phyloP scores from a whole-genome alignment of 2,113 vertebrate genomes.

The Dermatemys mawii region DNA sequence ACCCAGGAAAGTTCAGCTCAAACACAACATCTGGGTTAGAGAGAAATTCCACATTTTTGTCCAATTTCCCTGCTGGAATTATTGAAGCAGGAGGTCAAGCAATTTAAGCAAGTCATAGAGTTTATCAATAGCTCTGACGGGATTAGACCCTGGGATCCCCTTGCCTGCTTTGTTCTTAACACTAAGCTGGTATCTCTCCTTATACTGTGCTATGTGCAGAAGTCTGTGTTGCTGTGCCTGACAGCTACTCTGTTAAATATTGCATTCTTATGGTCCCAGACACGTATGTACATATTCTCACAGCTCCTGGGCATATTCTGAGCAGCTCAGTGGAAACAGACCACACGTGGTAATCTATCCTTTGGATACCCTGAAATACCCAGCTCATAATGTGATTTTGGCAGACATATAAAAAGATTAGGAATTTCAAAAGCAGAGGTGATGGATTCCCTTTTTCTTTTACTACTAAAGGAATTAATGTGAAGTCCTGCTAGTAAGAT shows the following conservation, averaged over 20 bases:
- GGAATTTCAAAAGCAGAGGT: background rate
- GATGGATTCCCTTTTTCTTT: background rate
- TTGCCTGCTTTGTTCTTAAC: background rate
- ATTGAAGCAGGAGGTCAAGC: constrained; percentile 39
- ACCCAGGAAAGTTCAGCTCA: constrained; percentile 29
- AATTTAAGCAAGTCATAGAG: constrained; percentile 16
- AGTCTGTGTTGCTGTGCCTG: background rate
- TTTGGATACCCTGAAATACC: background rate
- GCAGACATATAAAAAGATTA: background rate
- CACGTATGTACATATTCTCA: background rate
- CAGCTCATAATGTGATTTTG: constrained; percentile 11
- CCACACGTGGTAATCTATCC: background rate
- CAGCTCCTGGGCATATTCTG: background rate
- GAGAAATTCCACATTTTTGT: background rate
- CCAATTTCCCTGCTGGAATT: constrained; percentile 27
- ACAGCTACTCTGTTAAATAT: background rate
- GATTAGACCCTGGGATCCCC: background rate
- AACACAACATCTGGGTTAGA: constrained; percentile 35
- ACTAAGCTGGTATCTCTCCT: background rate
- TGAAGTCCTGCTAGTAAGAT: background rate
- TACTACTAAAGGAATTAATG: background rate
- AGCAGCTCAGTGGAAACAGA: background rate
- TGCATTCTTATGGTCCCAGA: background rate
- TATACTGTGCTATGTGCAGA: background rate
- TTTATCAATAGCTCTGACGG: background rate